These are phyloP conservation scores for Diadophis punctatus DNA, from an alignment of 2,113 vertebrate species.

Conservation along the genomic window DNA sequence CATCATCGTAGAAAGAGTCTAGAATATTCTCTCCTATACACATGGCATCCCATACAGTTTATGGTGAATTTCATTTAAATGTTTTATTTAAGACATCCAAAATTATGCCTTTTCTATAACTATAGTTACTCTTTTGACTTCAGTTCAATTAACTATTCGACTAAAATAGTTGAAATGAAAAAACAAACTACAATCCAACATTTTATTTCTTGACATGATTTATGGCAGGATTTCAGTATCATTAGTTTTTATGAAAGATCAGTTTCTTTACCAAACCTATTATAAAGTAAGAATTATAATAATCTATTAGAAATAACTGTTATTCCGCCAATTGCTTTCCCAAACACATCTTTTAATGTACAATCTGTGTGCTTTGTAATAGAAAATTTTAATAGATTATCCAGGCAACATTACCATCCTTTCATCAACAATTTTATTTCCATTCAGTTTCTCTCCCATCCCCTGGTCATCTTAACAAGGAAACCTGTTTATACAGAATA, in stretches of 20 bases:
- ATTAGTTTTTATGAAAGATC: background rate
- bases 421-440: background rate
- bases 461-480: background rate
- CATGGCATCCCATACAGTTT: background rate
- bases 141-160: too few species aligned
- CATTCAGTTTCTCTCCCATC: background rate
- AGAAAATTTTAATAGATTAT: background rate
- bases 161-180: background rate
- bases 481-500: background rate
- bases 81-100: too few species aligned
- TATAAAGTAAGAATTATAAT: background rate
- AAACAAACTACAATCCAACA: background rate
- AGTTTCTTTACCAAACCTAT: background rate
- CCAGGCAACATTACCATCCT: background rate
- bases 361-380: background rate
- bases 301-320: background rate
- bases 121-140: too few species aligned
- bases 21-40: too few species aligned
- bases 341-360: background rate
- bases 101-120: too few species aligned
- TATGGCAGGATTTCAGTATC: background rate
- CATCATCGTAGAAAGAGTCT: too few species aligned
- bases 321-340: background rate
- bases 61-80: too few species aligned
- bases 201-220: background rate